Evolutionary conservation across 2,888 invertebrate genomes (phyloP).

Genomic region (Lampropteryx suffumata): DNA sequence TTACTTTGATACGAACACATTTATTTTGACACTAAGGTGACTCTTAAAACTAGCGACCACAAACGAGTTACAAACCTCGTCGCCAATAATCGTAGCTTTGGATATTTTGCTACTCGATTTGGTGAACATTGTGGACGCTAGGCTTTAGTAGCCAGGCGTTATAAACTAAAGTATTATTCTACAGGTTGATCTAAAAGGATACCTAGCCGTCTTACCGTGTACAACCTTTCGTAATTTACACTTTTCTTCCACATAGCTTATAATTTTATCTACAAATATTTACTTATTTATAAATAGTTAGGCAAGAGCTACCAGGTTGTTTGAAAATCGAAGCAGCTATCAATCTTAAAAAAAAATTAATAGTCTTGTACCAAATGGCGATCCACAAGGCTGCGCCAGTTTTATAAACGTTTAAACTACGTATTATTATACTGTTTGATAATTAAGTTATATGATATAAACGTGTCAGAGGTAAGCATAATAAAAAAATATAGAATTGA

Average conservation of each 20-base stretch:
- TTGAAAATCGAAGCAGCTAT: conserved; percentile 3
- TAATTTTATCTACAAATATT: conserved; percentile 26
- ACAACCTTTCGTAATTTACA: conserved; percentile 17
- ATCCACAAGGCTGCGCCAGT: no score
- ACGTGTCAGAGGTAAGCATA: conserved; percentile 22
- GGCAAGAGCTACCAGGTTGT: conserved; percentile 63
- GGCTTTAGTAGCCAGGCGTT: not conserved
- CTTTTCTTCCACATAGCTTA: conserved; percentile 15
- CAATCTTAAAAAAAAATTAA: not conserved
- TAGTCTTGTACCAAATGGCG: no score
- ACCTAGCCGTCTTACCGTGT: conserved; percentile 5
- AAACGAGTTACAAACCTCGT: no score
- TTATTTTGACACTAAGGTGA: conserved; percentile 40
- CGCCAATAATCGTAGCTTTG: no score
- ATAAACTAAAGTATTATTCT: conserved; percentile 7
- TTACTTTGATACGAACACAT: conserved; percentile 43
- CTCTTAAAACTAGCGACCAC: not conserved
- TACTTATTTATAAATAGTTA: conserved; percentile 41
- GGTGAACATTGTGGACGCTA: no score
- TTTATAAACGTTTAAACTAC: no score
- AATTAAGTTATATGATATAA: conserved; percentile 13
- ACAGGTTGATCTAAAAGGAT: conserved; percentile 4
- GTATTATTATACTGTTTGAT: no score
- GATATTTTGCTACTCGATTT: no score
- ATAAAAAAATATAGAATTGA: conserved; percentile 17